Percentiles rank a stretch among this genome's conserved stretches.
phyloP scores from a whole-genome alignment of 2,797 vertebrate species.

The Pantherophis alleghaniensis region DNA sequence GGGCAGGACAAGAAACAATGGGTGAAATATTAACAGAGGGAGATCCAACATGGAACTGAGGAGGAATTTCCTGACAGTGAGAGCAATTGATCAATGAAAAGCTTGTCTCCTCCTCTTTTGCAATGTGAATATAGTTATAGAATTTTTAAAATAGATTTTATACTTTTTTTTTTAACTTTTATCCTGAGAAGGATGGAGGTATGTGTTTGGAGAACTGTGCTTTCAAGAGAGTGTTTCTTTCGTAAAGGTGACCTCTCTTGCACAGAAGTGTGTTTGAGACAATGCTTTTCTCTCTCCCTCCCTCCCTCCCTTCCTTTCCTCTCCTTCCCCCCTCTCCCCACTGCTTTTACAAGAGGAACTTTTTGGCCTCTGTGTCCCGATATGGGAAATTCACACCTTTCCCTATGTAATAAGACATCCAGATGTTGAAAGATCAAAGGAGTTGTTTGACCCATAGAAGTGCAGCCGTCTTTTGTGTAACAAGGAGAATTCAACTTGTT shows the following conservation, averaged over 20 bases:
- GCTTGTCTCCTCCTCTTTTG: fast-evolving
- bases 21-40: background rate
- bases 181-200: background rate
- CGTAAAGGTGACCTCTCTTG: background rate
- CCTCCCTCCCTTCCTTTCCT: background rate
- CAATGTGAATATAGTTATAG: background rate
- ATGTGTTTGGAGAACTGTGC: background rate
- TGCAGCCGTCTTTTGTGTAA: constrained; percentile 22
- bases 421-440: background rate
- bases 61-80: background rate
- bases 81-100: background rate
- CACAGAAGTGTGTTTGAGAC: background rate
- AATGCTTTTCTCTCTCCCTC: background rate
- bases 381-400: constrained; percentile 1
- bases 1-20: background rate
- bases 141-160: background rate
- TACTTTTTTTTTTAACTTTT: background rate
- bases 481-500: constrained; percentile 1
- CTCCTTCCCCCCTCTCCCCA: background rate
- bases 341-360: fast-evolving
- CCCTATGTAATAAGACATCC: background rate
- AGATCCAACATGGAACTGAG: background rate
- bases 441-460: constrained; percentile 11
- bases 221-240: background rate
- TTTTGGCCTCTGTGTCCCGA: constrained; percentile 7